Evolutionary conservation across 2,797 vertebrate genomes (phyloP).

Genomic region (Sebastes oblongus): DNA sequence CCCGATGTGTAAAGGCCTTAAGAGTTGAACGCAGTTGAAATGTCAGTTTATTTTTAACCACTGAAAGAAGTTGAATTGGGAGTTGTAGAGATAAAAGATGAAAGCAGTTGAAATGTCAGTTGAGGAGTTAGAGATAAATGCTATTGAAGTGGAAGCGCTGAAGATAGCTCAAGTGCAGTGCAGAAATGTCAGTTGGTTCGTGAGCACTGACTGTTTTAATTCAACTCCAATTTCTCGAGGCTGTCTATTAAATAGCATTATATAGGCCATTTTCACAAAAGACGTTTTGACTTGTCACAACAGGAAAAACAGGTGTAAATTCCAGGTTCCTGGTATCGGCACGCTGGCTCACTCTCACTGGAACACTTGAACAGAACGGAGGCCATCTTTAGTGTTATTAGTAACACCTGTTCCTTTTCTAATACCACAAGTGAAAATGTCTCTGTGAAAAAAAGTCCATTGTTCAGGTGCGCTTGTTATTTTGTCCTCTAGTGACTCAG

Average conservation of each 20-base stretch:
- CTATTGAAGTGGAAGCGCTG: neutral
- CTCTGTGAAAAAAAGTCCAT: too few species aligned
- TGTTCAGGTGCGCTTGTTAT: neutral
- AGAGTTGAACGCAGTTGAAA: too few species aligned
- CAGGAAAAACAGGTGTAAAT: neutral
- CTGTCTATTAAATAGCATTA: neutral
- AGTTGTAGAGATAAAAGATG: neutral
- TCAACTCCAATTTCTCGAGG: neutral
- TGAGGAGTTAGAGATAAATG: neutral
- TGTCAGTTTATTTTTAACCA: neutral
- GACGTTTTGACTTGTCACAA: too few species aligned
- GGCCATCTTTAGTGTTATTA: neutral
- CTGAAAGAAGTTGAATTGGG: neutral
- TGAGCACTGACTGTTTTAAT: neutral
- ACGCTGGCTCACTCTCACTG: neutral
- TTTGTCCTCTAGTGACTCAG: neutral
- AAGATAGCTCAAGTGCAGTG: too few species aligned
- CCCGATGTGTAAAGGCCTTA: too few species aligned
- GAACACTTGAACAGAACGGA: neutral
- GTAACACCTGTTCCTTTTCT: too few species aligned
- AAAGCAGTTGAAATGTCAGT: neutral
- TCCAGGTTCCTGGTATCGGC: neutral
- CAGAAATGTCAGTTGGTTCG: neutral
- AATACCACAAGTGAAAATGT: neutral
- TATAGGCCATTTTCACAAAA: too few species aligned